Base-by-base conservation (phyloP, 2,797 vertebrate genomes). In the Cacajao melanocephalus region DNA sequence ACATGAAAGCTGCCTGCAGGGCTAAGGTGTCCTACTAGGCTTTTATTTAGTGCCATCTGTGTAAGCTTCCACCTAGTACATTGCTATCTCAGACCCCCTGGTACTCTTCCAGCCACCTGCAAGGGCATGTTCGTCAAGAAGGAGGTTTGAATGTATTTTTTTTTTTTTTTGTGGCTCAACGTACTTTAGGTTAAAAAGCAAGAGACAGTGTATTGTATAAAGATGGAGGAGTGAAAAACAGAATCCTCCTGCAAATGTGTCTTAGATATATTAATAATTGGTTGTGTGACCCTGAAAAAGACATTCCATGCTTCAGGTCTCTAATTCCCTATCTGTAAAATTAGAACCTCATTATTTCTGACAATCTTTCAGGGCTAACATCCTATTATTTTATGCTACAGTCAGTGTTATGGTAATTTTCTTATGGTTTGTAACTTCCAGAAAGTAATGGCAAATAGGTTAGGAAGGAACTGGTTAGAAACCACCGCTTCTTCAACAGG, bases 261-360 rank as follows among this genome's bases (percentile, higher is more conserved):
- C 28, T 82, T 11, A 80, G 33, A 79, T 79, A 19, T 87, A 26
- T 24, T 55, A 30, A 13, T 70, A 26, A 8, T 22, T 92, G 22
- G 4, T 19, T 92, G 41, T 75, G 30, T 52, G 39, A 36, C 30
- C 46, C 61, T 73, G 61, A 93, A 92, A 64, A 96, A 85, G 44
- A 39, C 2, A 76, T 11, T 58, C 26, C 28, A 48, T 46, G 8
- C 75, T 82, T 41, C 75, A 44, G 30, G 7, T 61, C 57, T 84
- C 58, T 28, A 8, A 84, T 96, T 94, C 24, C 24, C 10, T 82
- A n/a, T 76, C 44, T 92, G 9, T 83, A 22, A 91, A 93, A 90
- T 73, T 80, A 93, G n/a, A 17, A 72, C 5, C 81, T 88, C 55
- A 84, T 81, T 84, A 81, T 91, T 70, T 96, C 33, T 88, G 55